Base-by-base conservation (phyloP, 2,888 invertebrate species). In the Drosophila trichaetosa region DNA sequence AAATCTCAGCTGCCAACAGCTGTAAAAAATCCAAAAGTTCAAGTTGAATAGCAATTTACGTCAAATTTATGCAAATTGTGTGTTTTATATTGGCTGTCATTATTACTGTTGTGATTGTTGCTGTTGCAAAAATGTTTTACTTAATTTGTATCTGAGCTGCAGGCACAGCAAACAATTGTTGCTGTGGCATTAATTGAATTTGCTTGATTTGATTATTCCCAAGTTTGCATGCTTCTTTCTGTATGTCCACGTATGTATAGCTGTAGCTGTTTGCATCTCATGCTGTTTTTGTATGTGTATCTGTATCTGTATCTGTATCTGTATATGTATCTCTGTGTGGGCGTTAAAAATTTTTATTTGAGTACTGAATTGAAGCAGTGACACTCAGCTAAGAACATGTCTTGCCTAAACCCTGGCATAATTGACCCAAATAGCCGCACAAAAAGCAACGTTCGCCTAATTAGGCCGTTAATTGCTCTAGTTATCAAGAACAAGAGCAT, bases 201-300 rank as follows among this genome's bases (percentile, higher is more conserved):
- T 66, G 60, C 82, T 86, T 88, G 82, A 85, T 85, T 89, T 83
- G 57, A 88, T 85, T 78, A 72, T 69, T 74, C 33, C 49, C 53
- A 58, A 46, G 54, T 58, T 58, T 69, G 36, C 64, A 57, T 61
- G 60, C 34, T 33, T 24, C 5, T n/a, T 42, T 38, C 18, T 65
- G 36, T 63, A 29, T 38, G 8, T 31, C 8, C 31, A 33, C 21
- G 16, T 57, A 31, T 31, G 10, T 36, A 7, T 8, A 33, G 36
- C n/a, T 56, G 18, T 24, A 29, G 18, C 27, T n/a, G 36, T 54
- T 7, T 31, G 13, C 13, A 46, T 21, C 13, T 13, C 13, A 46
- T 21, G 21, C 46, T 3, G 2, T 13, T 13, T 21, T 21, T 13
- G 42, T 13, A 27, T 60, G 21, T 56, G 24, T 16, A 52, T 51